Evolutionary conservation across 2,888 invertebrate genomes (phyloP).

Genomic region (Hoplodrina ambigua): DNA sequence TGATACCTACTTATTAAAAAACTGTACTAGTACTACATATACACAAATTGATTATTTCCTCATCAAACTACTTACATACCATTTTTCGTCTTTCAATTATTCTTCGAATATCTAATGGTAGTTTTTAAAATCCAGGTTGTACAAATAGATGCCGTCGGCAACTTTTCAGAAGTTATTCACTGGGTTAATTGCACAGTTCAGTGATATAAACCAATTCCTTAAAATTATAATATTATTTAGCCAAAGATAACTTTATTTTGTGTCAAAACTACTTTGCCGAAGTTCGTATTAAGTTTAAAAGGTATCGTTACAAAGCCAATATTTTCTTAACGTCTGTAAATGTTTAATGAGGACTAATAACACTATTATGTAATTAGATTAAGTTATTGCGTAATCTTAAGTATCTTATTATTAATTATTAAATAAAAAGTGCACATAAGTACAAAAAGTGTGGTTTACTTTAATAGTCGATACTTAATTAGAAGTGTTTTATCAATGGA

Average conservation of each 20-base stretch:
- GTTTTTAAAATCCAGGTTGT: constrained; percentile 1
- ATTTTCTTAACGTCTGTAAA: constrained; percentile 2
- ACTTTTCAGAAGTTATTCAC: constrained; percentile 54
- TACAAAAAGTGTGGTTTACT: constrained; percentile 71
- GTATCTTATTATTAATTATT: constrained; percentile 36
- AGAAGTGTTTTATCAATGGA: constrained; percentile 81
- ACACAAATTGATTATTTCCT: constrained; percentile 32
- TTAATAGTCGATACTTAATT: constrained; percentile 77
- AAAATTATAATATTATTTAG: not conserved
- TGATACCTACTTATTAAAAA: not conserved
- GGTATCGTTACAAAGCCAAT: not conserved
- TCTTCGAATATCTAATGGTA: constrained; percentile 2
- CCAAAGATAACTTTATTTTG: constrained; percentile 11
- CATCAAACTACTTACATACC: constrained; percentile 33
- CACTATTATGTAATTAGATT: constrained; percentile 49
- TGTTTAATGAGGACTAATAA: constrained; percentile 31
- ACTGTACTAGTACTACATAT: constrained; percentile 9
- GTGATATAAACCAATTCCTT: constrained; percentile 1
- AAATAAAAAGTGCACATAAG: constrained; percentile 63
- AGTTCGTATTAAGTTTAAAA: constrained; percentile 34
- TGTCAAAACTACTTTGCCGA: constrained; percentile 14
- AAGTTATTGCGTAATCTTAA: constrained; percentile 56
- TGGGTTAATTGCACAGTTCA: constrained; percentile 4
- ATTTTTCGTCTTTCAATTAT: constrained; percentile 6
- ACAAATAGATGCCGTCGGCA: constrained; percentile 63